Conservation (phyloP, 2,888 invertebrate species). For the Epirrhoe alternata region DNA sequence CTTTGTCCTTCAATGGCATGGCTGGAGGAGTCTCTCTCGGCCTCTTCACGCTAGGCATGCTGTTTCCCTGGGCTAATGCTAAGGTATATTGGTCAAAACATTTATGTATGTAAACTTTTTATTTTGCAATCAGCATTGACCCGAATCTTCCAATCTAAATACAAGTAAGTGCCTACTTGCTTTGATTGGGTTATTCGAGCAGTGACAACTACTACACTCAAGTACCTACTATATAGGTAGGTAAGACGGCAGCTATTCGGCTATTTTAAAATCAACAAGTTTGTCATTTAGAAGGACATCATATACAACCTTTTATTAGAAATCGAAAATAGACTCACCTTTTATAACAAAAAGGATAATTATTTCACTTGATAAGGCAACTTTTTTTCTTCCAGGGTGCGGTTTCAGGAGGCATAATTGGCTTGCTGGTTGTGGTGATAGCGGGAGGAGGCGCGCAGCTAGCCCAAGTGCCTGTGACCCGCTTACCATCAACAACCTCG, state of each 20-base stretch:
- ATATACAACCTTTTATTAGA: too few relatives aligned
- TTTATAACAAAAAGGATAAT: too few relatives aligned
- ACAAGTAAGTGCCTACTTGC: not conserved
- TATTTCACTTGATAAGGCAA: too few relatives aligned
- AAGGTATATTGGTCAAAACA: constrained; percentile 79
- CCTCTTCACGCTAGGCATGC: constrained; percentile 94
- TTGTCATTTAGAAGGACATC: too few relatives aligned
- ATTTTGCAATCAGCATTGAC: constrained; percentile 2
- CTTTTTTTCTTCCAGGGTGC: constrained; percentile 81
- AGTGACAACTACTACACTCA: not conserved
- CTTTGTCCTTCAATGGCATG: constrained; percentile 94
- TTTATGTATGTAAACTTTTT: not conserved
- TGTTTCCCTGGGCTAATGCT: constrained; percentile 94
- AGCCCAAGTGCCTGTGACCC: constrained; percentile 68
- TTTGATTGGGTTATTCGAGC: not conserved
- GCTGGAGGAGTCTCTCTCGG: constrained; percentile 95
- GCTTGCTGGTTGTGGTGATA: constrained; percentile 85
- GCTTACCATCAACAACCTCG: constrained; percentile 80
- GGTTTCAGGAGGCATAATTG: constrained; percentile 86
- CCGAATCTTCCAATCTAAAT: not conserved
- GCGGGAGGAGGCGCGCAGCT: constrained; percentile 89
- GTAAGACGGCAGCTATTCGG: not conserved
- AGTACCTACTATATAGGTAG: not conserved
- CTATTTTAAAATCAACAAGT: not conserved
- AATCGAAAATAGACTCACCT: too few relatives aligned